Evolutionary conservation across 2,888 invertebrate species (phyloP), one percentile per base, ranked within the genome.

Genomic region (Phaedon cochleariae): DNA sequence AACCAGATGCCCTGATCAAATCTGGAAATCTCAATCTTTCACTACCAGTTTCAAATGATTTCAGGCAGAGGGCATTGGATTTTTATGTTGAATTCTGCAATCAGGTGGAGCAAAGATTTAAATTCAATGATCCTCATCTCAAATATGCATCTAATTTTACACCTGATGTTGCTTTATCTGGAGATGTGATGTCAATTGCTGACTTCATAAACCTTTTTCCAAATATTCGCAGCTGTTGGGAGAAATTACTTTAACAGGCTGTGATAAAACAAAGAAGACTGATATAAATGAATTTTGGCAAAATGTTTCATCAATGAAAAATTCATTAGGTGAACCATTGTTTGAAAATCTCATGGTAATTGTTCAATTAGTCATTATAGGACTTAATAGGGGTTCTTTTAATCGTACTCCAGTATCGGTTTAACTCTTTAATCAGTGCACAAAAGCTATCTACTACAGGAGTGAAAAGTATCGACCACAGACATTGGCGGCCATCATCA

Each of bases 281-380:
- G 59, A 59, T 10, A 22, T 58, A 4, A 46, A 46, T 26, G 52
- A 53, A 20, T 62, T 58, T 58, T 65, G 65, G 62, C 10, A 20
- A 31, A 41, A 51, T 15, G 41, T 65, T 57, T 55, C 41, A n/a
- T 41, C 20, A 15, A 45, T 55, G 51, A 29, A 61, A 54, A 54
- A 62, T 52, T 18, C 21, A 10, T 17, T 41, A 34, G 41, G 15
- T 21, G 62, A 62, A 52, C 21, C 34, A 17, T 53, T 65, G 65
- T 65, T 65, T 58, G 55, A 49, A 21, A 58, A 55, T 22, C 49
- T 62, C 10, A 58, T 54, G 34, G 22, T 15, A n/a, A n/a, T n/a
- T n/a, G n/a, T n/a, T n/a, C n/a, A n/a, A n/a, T n/a, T n/a, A n/a
- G n/a, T n/a, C n/a, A n/a, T n/a, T n/a, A n/a, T n/a, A n/a, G n/a